Evolutionary conservation across 2,113 vertebrate species (phyloP).

Genomic region (Puffinus mauretanicus): DNA sequence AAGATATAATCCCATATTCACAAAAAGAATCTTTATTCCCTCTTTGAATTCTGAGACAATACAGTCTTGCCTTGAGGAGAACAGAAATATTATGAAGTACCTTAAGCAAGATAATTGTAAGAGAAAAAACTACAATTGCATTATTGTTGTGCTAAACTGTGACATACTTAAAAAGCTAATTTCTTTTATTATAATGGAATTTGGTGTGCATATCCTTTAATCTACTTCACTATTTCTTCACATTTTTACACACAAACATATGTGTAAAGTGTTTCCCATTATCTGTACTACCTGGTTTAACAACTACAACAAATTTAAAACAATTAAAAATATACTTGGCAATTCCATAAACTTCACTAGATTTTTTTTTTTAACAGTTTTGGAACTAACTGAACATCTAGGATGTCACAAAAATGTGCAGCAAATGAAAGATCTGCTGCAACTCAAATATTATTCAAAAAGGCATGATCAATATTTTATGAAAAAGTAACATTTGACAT

Average conservation of each 20-base stretch:
- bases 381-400: neutral
- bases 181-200: constrained; percentile 70
- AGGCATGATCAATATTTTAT: constrained; percentile 45
- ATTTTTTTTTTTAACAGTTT: neutral
- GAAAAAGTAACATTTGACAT: constrained; percentile 36
- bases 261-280: constrained; percentile 28
- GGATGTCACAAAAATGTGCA: neutral
- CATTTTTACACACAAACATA: constrained; percentile 34
- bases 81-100: constrained; percentile 69
- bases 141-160: constrained; percentile 73
- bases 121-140: constrained; percentile 62
- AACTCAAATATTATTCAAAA: constrained; percentile 3
- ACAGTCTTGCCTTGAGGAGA: constrained; percentile 68
- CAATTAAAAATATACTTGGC: constrained; percentile 22
- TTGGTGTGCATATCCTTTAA: constrained; percentile 56
- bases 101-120: constrained; percentile 70
- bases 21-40: constrained; percentile 66
- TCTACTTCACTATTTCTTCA: constrained; percentile 42
- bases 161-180: constrained; percentile 71
- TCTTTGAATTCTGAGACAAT: constrained; percentile 67
- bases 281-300: neutral
- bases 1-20: constrained; percentile 66
- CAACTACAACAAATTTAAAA: neutral
- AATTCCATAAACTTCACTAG: neutral
- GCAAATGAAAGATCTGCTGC: neutral